Conservation (phyloP, 2,113 vertebrate species). For the Cyanoderma ruficeps region DNA sequence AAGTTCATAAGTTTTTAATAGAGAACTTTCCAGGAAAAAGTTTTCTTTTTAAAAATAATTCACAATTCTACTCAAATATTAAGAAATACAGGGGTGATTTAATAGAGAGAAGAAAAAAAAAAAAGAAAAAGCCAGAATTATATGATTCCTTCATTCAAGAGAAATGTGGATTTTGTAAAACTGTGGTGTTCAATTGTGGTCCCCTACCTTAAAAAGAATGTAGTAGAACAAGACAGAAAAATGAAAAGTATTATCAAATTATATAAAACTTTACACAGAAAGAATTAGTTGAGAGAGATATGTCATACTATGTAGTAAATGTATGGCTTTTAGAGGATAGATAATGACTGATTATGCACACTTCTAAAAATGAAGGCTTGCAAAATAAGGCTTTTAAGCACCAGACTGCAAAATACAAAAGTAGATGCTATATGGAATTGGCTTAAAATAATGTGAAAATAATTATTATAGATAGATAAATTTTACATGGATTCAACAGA, state of each 20-base stretch:
- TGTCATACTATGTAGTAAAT: background rate
- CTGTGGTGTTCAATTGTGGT: background rate
- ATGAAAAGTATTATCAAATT: background rate
- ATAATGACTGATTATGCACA: background rate
- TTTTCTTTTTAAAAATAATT: background rate
- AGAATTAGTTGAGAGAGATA: background rate
- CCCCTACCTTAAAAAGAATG: background rate
- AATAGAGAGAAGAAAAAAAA: rapidly evolving
- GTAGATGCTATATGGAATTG: background rate
- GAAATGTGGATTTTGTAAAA: background rate
- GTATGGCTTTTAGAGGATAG: background rate
- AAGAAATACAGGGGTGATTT: background rate
- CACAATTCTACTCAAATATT: background rate
- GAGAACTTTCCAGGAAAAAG: background rate
- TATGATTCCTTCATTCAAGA: background rate
- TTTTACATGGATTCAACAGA: background rate
- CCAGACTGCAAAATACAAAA: background rate
- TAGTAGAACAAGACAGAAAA: background rate
- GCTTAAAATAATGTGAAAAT: background rate
- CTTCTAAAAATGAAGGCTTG: background rate
- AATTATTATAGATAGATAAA: background rate
- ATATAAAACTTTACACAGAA: background rate
- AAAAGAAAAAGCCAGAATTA: background rate
- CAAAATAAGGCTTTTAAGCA: background rate
- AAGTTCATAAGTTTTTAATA: background rate